phyloP scores from a whole-genome alignment of 2,888 invertebrate species.

The Erebia aethiops region DNA sequence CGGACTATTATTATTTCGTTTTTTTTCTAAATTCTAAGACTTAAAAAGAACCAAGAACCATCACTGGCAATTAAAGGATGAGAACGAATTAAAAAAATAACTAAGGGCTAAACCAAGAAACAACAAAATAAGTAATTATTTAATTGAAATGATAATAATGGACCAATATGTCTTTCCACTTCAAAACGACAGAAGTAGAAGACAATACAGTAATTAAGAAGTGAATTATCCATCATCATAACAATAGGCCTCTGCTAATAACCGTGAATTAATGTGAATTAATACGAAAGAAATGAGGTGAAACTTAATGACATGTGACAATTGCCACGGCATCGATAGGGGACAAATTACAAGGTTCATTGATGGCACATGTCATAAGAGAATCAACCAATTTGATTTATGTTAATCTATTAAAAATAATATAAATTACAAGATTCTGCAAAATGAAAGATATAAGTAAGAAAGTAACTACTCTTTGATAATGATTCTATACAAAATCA shows the following conservation, averaged over 20 bases:
- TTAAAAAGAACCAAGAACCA: no score
- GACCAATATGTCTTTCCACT: constrained; percentile 2
- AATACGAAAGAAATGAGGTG: constrained; percentile 51
- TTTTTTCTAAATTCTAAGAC: no score
- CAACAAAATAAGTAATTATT: not conserved
- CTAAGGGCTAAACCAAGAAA: not conserved
- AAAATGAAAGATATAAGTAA: no score
- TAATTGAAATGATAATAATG: constrained; percentile 5
- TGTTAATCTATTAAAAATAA: no score
- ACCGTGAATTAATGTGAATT: constrained; percentile 51
- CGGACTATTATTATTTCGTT: no score
- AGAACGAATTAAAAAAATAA: no score
- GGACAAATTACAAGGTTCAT: constrained; percentile 55
- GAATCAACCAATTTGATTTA: not conserved
- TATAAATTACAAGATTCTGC: no score
- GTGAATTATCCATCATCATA: constrained; percentile 16
- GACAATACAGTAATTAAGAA: constrained; percentile 29
- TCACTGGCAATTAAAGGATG: no score
- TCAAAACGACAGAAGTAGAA: not conserved
- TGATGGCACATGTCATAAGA: constrained; percentile 37
- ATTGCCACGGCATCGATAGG: constrained; percentile 56
- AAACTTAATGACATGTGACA: constrained; percentile 60
- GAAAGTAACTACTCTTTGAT: no score
- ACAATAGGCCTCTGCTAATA: constrained; percentile 37
- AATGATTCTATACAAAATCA: no score